Evolutionary conservation across 2,797 vertebrate species (phyloP).

Genomic region (Lemur catta): DNA sequence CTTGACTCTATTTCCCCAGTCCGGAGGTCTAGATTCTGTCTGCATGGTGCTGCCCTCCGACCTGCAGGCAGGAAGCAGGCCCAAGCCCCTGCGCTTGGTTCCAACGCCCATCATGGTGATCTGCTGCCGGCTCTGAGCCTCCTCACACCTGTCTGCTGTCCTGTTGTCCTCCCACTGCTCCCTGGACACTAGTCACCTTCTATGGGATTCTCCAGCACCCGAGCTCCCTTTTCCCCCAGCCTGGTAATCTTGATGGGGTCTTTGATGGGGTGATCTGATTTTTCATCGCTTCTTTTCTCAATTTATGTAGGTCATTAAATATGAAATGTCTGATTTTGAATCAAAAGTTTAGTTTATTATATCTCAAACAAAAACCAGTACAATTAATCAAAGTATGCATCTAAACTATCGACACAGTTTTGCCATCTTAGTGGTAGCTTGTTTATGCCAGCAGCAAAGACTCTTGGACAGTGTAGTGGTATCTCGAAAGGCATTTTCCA

Average conservation of each 20-base stretch:
- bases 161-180: not conserved
- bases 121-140: not conserved
- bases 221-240: not conserved
- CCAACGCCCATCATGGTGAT: too few species aligned
- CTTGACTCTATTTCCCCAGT: not conserved
- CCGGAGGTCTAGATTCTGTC: rapidly evolving
- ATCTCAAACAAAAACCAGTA: too few species aligned
- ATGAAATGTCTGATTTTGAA: too few species aligned
- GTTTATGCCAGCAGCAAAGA: too few species aligned
- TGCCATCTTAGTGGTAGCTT: too few species aligned
- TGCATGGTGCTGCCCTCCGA: not conserved
- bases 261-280: not conserved
- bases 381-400: too few species aligned
- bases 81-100: not conserved
- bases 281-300: not conserved
- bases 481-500: too few species aligned
- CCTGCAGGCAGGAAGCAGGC: not conserved
- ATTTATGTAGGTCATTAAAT: not conserved
- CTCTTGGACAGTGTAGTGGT: too few species aligned
- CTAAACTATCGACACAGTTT: too few species aligned
- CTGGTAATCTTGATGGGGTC: not conserved
- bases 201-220: not conserved
- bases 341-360: too few species aligned
- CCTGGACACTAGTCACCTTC: not conserved
- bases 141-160: not conserved